phyloP scores from a whole-genome alignment of 2,113 vertebrate species.

The Tupaia chinensis region DNA sequence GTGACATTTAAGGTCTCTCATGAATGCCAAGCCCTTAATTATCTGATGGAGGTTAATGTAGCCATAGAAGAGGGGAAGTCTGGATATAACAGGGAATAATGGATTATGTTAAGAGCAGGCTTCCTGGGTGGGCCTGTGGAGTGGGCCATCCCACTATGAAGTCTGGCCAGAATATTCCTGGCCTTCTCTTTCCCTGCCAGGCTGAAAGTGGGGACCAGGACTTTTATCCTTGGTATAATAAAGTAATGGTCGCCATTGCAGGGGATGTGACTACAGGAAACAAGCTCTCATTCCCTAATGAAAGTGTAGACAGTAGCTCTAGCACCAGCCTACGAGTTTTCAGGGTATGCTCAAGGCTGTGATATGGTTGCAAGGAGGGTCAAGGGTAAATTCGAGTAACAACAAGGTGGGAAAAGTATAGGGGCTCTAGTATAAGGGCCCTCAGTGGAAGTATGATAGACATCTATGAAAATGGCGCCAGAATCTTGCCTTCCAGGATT shows the following conservation, averaged over 20 bases:
- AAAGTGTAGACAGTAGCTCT: not conserved
- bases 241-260: not conserved
- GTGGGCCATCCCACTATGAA: too few species aligned
- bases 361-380: not conserved
- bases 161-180: not conserved
- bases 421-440: not conserved
- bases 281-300: not conserved
- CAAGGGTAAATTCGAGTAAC: too few species aligned
- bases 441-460: not conserved
- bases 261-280: not conserved
- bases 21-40: conserved; percentile 86
- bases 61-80: conserved; percentile 38
- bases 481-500: not conserved
- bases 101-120: conserved; percentile 65
- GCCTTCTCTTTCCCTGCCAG: not conserved
- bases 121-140: conserved; percentile 25
- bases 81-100: conserved; percentile 70
- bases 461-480: too few species aligned
- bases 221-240: not conserved
- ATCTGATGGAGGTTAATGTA: conserved; percentile 85
- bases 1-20: conserved; percentile 81
- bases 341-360: not conserved
- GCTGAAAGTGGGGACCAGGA: not conserved
- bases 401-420: not conserved
- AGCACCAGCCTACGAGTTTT: not conserved